phyloP scores from a whole-genome alignment of 1,140 invertebrate genomes.

The Hetaerina americana region DNA sequence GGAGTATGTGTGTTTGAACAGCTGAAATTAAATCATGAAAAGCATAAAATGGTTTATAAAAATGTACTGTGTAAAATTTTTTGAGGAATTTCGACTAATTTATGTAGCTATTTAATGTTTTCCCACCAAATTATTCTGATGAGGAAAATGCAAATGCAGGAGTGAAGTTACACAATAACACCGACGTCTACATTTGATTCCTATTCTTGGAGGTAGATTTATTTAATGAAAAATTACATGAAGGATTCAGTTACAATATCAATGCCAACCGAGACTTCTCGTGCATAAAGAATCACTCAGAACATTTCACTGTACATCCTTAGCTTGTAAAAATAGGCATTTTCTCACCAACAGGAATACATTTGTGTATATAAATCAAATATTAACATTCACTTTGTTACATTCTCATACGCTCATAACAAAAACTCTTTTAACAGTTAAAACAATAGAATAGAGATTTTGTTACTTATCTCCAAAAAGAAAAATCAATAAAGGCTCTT shows the following conservation, averaged over 20 bases:
- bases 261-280: not conserved
- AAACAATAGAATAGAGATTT: not conserved
- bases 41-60: too few relatives aligned
- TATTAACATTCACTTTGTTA: slow-evolving; percentile 1
- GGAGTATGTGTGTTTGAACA: too few relatives aligned
- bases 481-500: not conserved
- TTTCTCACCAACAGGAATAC: not conserved
- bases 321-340: not conserved
- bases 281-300: not conserved
- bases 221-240: slow-evolving; percentile 13
- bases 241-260: slow-evolving; percentile 4
- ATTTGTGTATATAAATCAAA: slow-evolving; percentile 1
- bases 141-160: not conserved
- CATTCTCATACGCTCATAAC: not conserved
- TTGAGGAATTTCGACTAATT: too few relatives aligned
- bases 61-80: too few relatives aligned
- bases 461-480: not conserved
- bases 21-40: too few relatives aligned
- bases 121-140: too few relatives aligned
- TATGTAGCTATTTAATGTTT: too few relatives aligned
- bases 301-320: not conserved
- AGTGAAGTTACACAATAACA: not conserved
- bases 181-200: not conserved
- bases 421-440: not conserved
- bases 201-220: slow-evolving; percentile 11